Evolutionary conservation across 2,113 vertebrate genomes (phyloP).

Genomic region (Daboia siamensis): DNA sequence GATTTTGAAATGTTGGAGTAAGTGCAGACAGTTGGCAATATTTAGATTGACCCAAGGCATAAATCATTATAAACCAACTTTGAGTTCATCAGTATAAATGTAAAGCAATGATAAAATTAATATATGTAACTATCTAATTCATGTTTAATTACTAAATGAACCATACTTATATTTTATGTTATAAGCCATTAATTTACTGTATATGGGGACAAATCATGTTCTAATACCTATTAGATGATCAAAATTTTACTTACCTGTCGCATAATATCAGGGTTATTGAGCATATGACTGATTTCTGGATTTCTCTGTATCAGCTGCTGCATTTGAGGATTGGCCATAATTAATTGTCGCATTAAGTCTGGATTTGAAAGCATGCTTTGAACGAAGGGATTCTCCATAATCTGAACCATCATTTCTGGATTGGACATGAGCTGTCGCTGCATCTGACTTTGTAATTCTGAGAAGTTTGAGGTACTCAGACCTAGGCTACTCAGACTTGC

Average conservation of each 20-base stretch:
- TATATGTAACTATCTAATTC: not conserved
- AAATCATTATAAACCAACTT: not conserved
- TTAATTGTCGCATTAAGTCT: constrained; percentile 81
- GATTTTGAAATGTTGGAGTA: not conserved
- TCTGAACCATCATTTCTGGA: constrained; percentile 85
- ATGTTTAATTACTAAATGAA: not conserved
- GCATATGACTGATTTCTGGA: constrained; percentile 83
- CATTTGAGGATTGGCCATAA: constrained; percentile 85
- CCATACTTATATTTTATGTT: not conserved
- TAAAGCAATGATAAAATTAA: not conserved
- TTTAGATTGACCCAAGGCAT: not conserved
- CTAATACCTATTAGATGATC: not conserved
- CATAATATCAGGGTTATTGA: constrained; percentile 85
- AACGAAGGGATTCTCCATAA: constrained; percentile 84
- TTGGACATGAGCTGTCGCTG: constrained; percentile 82
- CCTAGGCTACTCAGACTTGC: constrained; percentile 77
- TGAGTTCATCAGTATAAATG: not conserved
- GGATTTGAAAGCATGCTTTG: constrained; percentile 85
- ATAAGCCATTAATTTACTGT: not conserved
- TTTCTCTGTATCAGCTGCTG: constrained; percentile 82
- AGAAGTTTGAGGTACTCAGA: constrained; percentile 78
- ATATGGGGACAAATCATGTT: not conserved
- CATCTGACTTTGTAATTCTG: constrained; percentile 82
- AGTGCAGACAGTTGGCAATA: not conserved
- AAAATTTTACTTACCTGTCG: constrained; percentile 73